Conservation (phyloP, 2,888 invertebrate genomes). For the Dynastes grantii region DNA sequence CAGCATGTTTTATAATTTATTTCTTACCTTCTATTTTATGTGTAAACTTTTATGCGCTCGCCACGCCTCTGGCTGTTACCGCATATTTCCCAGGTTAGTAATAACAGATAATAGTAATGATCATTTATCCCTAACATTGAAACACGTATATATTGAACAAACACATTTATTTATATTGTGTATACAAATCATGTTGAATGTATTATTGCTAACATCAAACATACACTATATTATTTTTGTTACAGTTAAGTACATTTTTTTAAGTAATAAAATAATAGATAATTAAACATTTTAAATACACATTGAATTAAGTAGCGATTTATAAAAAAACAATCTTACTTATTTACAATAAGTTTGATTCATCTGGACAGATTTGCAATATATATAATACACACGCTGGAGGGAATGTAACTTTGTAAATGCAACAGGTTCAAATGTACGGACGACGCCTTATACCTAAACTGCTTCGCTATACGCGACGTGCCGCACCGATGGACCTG, state of each 20-base stretch:
- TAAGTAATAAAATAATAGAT: slow-evolving; percentile 70
- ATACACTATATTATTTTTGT: slow-evolving; percentile 68
- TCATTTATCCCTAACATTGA: no score
- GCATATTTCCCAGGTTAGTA: no score
- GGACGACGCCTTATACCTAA: slow-evolving; percentile 42
- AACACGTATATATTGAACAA: slow-evolving; percentile 63
- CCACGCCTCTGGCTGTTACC: no score
- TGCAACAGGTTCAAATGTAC: slow-evolving; percentile 55
- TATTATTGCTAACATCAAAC: slow-evolving; percentile 72
- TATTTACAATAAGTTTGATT: slow-evolving; percentile 71
- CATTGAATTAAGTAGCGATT: slow-evolving; percentile 66
- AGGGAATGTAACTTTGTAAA: slow-evolving; percentile 69
- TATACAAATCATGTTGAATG: slow-evolving; percentile 69
- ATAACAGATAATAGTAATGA: no score
- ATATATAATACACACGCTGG: slow-evolving; percentile 69
- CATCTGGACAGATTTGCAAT: slow-evolving; percentile 71
- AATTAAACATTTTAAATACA: slow-evolving; percentile 66
- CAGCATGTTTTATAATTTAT: no score
- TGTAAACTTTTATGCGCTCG: no score
- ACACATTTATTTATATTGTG: slow-evolving; percentile 70
- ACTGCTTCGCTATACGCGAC: slow-evolving; percentile 43
- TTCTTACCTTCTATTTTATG: no score
- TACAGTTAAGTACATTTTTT: slow-evolving; percentile 70
- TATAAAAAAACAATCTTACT: slow-evolving; percentile 68
- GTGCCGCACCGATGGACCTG: slow-evolving; percentile 54